Evolutionary conservation across 2,888 invertebrate genomes (phyloP).

Genomic region (Kryphioiulus occultus): DNA sequence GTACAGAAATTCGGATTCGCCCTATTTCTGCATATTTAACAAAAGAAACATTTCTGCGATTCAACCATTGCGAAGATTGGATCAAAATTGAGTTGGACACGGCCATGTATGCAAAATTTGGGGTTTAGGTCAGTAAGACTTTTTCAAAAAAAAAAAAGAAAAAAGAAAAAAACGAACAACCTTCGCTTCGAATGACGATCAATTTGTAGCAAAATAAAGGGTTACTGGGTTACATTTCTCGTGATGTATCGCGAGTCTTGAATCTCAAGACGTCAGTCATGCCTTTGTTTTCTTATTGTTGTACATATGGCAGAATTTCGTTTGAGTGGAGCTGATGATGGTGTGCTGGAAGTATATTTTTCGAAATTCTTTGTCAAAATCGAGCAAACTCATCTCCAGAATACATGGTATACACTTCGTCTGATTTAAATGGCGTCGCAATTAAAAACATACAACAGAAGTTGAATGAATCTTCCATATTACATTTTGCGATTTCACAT

Average conservation of each 20-base stretch:
- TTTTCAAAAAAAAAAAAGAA: not conserved
- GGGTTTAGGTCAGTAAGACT: conserved; percentile 19
- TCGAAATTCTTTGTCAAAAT: not conserved
- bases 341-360: not conserved
- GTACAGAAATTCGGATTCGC: not conserved
- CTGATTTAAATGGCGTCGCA: too few species aligned
- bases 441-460: too few species aligned
- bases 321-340: not conserved
- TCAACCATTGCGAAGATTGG: not conserved
- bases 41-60: not conserved
- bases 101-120: not conserved
- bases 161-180: not conserved
- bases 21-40: not conserved
- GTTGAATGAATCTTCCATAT: too few species aligned
- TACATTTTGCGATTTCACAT: too few species aligned
- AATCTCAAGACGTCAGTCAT: not conserved
- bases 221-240: conserved; percentile 7
- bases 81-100: not conserved
- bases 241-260: not conserved
- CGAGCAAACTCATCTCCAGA: not conserved
- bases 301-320: not conserved
- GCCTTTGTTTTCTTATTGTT: not conserved
- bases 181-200: conserved; percentile 18
- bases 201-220: conserved; percentile 19
- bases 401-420: not conserved